Base-by-base conservation (phyloP, 1,140 invertebrate species). In the Sitobion miscanthi region DNA sequence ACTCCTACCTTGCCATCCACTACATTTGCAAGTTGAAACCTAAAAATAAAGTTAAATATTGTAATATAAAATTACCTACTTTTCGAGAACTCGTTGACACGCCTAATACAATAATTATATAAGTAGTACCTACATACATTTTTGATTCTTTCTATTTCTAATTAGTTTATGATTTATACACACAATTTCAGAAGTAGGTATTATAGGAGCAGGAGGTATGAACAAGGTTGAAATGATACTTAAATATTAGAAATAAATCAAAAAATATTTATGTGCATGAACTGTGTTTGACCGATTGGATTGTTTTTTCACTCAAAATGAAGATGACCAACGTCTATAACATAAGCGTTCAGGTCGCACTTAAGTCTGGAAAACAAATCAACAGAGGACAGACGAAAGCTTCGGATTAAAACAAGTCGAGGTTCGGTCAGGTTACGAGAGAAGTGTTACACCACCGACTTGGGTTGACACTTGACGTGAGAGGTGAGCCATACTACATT, bases 1-100 rank as follows among this genome's bases (percentile, higher is more conserved):
- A 45, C 30, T 23, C 0, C 6, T 23, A 38, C 82, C 82, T 30
- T 30, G 47, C 82, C 82, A 93, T 57, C 91, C 91, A 86, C 57
- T 54, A 38, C 91, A 93, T 30, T 82, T n/a, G 30, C 91, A 93
- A 54, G 8, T 30, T 9, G 82, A 17, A 30, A 30, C 23, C 91
- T 93, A 93, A 69, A 90, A 90, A 45, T 25, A 86, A 87, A 30
- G 30, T 52, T 49, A 49, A 49, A 49, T 87, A 42, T 42, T 42
- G 7, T 21, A 35, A 77, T n/a, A 77, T 69, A 77, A 3, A 77
- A 77, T n/a, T 77, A 77, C 5, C 3, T 20, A 77, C 30, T 17
- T 17, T 4, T 69, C n/a, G 14, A 77, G 14, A 77, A n/a, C 30
- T 77, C 1, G 2, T 35, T 17, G 9, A 47, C 25, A 17, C n/a